These are phyloP conservation scores for Blastobasis adustella DNA, from an alignment of 2,888 invertebrate genomes.

Conservation along the genomic window DNA sequence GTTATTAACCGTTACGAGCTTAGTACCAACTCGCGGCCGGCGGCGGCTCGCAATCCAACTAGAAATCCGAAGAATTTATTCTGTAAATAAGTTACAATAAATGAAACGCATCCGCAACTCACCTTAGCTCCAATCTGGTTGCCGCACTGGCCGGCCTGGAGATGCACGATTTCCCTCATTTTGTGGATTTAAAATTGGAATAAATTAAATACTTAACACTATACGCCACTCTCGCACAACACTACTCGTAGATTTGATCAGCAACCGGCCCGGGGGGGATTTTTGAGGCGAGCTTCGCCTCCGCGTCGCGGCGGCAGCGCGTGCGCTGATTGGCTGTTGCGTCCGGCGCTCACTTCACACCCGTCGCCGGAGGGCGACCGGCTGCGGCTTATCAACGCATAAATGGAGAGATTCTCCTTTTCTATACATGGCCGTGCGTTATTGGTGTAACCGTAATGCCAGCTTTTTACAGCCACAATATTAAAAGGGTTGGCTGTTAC, in stretches of 20 bases:
- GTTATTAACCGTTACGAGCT: conserved; percentile 17
- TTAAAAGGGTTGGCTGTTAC: no score
- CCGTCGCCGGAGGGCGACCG: conserved; percentile 17
- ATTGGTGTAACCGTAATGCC: neutral
- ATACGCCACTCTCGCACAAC: conserved; percentile 61
- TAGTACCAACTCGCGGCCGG: neutral
- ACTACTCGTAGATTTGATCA: conserved; percentile 63
- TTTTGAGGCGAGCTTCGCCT: conserved; percentile 67
- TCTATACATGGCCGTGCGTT: conserved; percentile 36
- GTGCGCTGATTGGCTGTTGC: conserved; percentile 47
- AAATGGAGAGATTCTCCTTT: conserved; percentile 41
- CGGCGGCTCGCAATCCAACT: neutral
- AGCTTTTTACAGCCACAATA: no score
- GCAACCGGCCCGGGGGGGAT: conserved; percentile 46
- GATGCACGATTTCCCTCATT: conserved; percentile 90
- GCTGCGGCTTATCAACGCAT: conserved; percentile 26
- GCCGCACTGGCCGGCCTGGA: conserved; percentile 89
- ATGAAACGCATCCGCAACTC: conserved; percentile 20
- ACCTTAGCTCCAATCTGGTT: conserved; percentile 86
- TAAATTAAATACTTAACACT: conserved; percentile 60
- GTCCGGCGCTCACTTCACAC: conserved; percentile 42
- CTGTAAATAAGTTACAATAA: neutral
- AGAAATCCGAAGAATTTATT: neutral
- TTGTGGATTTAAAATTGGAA: conserved; percentile 55
- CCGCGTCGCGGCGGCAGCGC: conserved; percentile 43